Base-by-base conservation (phyloP, 2,888 invertebrate genomes). In the Pristionchus mayeri region DNA sequence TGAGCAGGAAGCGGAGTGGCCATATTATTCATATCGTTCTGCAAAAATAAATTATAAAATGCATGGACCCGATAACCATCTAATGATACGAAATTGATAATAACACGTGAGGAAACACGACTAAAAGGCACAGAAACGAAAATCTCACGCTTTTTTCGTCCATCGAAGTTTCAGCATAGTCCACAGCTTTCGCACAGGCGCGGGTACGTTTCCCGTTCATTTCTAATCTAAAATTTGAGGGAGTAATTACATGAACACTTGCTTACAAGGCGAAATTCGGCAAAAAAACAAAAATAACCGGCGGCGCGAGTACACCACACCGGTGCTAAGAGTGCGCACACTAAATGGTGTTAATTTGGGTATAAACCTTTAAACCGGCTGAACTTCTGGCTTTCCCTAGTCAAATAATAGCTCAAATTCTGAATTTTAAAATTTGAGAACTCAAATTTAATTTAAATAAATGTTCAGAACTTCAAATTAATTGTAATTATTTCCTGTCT, bases 191-290 rank as follows among this genome's bases (percentile, higher is more conserved):
- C 67, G 16, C 37, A 13, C 37, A 34, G 11, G 21, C 21, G 34
- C 40, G 67, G 37, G 34, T 67, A 37, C 37, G 67, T 40, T n/a
- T 67, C n/a, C 37, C 67, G 37, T 67, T 67, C 67, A 67, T 67
- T 40, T 16, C 37, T 34, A 13, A 67, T 40, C 67, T 67, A 6
- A 67, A 40, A 37, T 21, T 3, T 34, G n/a, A 7, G 18, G 37
- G 21, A 21, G 34, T 67, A 2, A 63, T n/a, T 6, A 24, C n/a
- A 21, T 24, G 13, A 63, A 67, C 21, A 37, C 11, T 2, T 9
- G 34, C 6, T 63, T 18, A 4, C 13, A 63, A 63, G 18, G 7
- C 21, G 44, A 13, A 44, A 13, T 13, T 44, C 44, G 6, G 13
- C 30, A 67, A 30, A 3, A 67, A 34, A 37, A 67, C 67, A 67